phyloP scores from a whole-genome alignment of 2,888 invertebrate species.

The Nomada fucata region DNA sequence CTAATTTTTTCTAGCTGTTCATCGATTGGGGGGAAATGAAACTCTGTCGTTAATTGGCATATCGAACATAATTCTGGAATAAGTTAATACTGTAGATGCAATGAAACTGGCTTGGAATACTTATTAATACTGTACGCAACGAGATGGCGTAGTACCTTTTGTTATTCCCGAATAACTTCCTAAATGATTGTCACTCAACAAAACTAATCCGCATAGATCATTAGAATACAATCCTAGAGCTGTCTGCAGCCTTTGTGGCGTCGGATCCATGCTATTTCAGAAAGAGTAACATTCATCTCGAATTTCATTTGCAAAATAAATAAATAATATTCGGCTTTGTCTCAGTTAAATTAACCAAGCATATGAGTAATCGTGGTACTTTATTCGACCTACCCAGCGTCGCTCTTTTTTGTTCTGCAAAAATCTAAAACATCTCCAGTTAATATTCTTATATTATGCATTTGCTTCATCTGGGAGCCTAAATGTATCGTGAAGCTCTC shows the following conservation, averaged over 20 bases:
- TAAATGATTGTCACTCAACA: slow-evolving; percentile 89
- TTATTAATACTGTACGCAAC: background rate
- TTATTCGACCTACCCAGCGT: slow-evolving; percentile 77
- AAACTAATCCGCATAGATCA: slow-evolving; percentile 94
- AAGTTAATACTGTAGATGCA: slow-evolving; percentile 7
- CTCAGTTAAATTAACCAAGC: no score
- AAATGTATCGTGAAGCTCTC: slow-evolving; percentile 99
- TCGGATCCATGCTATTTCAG: slow-evolving; percentile 85
- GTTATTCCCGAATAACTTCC: slow-evolving; percentile 88
- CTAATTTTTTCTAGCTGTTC: slow-evolving; percentile 92
- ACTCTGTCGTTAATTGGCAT: slow-evolving; percentile 94
- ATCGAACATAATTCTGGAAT: slow-evolving; percentile 88
- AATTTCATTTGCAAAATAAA: background rate
- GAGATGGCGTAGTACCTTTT: slow-evolving; percentile 83
- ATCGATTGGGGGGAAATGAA: slow-evolving; percentile 95
- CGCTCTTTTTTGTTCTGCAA: slow-evolving; percentile 86
- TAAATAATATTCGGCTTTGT: no score
- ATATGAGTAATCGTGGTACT: background rate
- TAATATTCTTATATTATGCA: slow-evolving; percentile 97
- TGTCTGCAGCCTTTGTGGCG: slow-evolving; percentile 94
- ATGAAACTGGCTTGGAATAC: slow-evolving; percentile 13
- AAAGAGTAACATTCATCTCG: background rate
- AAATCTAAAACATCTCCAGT: slow-evolving; percentile 94
- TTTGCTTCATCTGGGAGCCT: slow-evolving; percentile 99
- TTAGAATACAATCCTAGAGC: slow-evolving; percentile 97